A percentile compares a stretch with the other conserved stretches of the same genome.
Evolutionary conservation across 2,888 invertebrate species (phyloP).

Genomic region (Macrosiphum euphorbiae): DNA sequence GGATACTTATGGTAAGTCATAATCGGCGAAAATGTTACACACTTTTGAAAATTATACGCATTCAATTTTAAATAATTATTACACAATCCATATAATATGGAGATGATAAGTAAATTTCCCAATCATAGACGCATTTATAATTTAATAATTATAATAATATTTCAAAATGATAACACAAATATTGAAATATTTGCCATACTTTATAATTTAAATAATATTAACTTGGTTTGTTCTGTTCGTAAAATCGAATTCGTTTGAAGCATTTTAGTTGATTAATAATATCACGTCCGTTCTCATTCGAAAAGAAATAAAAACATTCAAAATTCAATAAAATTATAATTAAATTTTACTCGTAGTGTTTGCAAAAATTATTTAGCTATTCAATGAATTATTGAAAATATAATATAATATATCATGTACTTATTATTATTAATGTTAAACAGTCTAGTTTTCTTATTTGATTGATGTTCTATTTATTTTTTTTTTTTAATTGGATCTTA

Average conservation of each 20-base stretch:
- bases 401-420: not conserved
- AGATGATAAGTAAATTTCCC: not conserved
- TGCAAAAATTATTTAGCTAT: not conserved
- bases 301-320: not conserved
- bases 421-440: not conserved
- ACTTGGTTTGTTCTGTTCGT: not conserved
- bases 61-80: not conserved
- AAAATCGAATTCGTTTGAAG: not conserved
- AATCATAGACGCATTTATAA: not conserved
- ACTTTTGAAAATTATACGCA: not conserved
- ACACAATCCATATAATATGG: not conserved
- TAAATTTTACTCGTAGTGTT: not conserved
- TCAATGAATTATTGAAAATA: not conserved
- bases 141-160: too few relatives aligned
- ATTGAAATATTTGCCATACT: not conserved
- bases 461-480: not conserved
- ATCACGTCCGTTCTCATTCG: not conserved
- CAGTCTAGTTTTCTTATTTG: not conserved
- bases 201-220: not conserved
- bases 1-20: not conserved
- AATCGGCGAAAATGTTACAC: not conserved
- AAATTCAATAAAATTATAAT: slow-evolving; percentile 4
- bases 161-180: not conserved
- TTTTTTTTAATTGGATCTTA: not conserved
- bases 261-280: not conserved